phyloP scores from a whole-genome alignment of 2,797 vertebrate genomes.

The Tarsius wallacei region DNA sequence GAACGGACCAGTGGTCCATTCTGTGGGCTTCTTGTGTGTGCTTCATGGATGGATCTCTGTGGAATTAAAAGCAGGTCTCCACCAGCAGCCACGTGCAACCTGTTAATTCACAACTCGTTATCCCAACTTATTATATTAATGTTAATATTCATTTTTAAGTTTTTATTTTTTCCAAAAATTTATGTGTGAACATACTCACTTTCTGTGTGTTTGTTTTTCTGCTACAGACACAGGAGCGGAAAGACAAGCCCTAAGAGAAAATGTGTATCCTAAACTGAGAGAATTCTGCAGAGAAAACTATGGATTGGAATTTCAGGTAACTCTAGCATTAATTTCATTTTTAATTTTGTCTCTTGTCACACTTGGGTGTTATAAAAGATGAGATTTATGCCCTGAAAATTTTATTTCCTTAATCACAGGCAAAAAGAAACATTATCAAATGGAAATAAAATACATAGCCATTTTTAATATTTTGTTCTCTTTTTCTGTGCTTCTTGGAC shows the following conservation, averaged over 20 bases:
- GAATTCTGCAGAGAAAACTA: conserved; percentile 99
- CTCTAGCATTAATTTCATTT: conserved; percentile 44
- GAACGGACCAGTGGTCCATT: fast-evolving
- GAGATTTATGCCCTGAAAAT: neutral
- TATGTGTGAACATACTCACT: neutral
- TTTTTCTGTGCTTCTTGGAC: neutral
- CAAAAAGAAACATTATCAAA: conserved; percentile 34
- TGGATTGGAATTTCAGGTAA: conserved; percentile 99
- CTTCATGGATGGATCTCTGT: neutral
- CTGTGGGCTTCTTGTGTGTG: fast-evolving
- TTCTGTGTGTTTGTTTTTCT: conserved; percentile 79
- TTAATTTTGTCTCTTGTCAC: conserved; percentile 65
- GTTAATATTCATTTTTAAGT: neutral
- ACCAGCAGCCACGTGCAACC: neutral
- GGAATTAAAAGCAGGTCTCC: neutral
- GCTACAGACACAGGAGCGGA: conserved; percentile 97
- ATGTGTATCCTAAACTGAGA: conserved; percentile 98
- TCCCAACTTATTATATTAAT: neutral
- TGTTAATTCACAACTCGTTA: neutral
- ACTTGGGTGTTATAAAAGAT: neutral
- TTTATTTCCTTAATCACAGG: neutral
- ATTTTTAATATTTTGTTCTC: neutral
- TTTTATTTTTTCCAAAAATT: neutral
- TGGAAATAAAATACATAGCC: conserved; percentile 15
- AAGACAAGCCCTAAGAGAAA: conserved; percentile 97